Percentiles rank a stretch among this genome's conserved stretches.
Evolutionary conservation across 2,113 vertebrate species (phyloP).

Genomic region (Coreoperca whiteheadi): DNA sequence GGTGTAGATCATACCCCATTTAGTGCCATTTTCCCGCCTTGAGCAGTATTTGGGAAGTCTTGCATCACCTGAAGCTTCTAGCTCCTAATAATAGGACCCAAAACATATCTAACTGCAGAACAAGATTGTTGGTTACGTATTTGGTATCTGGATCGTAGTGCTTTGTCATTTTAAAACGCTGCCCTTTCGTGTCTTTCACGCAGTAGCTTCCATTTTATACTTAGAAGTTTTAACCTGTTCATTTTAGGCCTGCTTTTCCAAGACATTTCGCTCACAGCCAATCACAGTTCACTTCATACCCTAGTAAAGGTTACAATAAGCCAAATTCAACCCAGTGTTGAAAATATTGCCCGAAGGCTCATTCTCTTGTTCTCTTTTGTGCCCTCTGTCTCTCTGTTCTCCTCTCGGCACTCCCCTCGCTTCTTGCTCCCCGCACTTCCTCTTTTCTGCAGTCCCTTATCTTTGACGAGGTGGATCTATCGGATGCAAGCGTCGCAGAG

Average conservation of each 20-base stretch:
- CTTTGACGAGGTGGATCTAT: conserved; percentile 99
- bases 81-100: background rate
- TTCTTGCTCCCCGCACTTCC: background rate
- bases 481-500: conserved; percentile 98
- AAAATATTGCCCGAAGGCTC: background rate
- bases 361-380: conserved; percentile 25
- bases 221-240: conserved; percentile 15
- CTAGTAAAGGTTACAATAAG: conserved; percentile 9
- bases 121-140: background rate
- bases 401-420: background rate
- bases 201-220: conserved; percentile 38
- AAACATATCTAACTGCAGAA: background rate
- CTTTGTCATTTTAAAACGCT: background rate
- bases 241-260: conserved; percentile 49
- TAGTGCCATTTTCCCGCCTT: background rate
- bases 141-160: background rate
- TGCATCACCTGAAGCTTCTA: background rate
- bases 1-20: background rate
- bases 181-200: background rate
- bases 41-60: background rate
- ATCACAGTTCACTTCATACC: conserved; percentile 10
- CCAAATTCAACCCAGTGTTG: background rate
- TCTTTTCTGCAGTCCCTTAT: conserved; percentile 91
- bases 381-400: conserved; percentile 8
- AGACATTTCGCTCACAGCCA: conserved; percentile 14